Base-by-base conservation (phyloP, 1,140 invertebrate genomes). In the Zelostemma sp. region DNA sequence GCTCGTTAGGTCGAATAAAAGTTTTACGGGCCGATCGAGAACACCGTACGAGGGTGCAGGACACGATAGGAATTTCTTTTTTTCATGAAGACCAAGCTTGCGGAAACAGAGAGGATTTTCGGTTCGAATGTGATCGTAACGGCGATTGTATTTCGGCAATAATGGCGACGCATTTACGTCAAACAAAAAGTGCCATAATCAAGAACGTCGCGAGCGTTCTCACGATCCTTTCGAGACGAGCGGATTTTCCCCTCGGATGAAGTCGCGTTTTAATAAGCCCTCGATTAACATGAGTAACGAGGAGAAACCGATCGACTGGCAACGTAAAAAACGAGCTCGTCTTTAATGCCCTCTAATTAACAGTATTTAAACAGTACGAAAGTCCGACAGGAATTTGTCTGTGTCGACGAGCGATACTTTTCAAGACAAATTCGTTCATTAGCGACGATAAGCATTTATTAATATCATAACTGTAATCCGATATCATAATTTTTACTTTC, bases 1-100 rank as follows among this genome's bases (percentile, higher is more conserved):
- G 75, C 76, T 81, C 71, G 77, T 82, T 79, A 80, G 75, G 68
- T 77, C 68, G 75, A 82, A 82, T 83, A 82, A 81, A 81, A 81
- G 81, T 83, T 82, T 83, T 81, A 83, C 69, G 75, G 73, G 66
- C 70, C 74, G 75, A 82, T 81, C 76, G 64, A 76, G 68, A 60
- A 53, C 45, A 46, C 54, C 43, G 55, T 54, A 66, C 56, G 55
- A 59, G 55, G 40, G 55, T 46, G 55, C 50, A 50, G 57, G 48
- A 68, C 55, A 59, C 66, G 59, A 50, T 53, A 51, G 57, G 60
- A 64, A 62, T 68, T 73, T 68, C 63, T 68, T 70, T 73, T 73
- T 73, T 73, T 73, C 67, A 69, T 66, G 60, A 68, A 66, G 54
- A 48, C 47, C 60, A 47, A 56, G 68, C 57, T 59, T 41, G 68